A percentile compares a stretch with the other conserved stretches of the same genome.
These are phyloP conservation scores for Melanotaenia parkinsoni DNA, from an alignment of 2,797 vertebrate genomes.

Conservation along the genomic window DNA sequence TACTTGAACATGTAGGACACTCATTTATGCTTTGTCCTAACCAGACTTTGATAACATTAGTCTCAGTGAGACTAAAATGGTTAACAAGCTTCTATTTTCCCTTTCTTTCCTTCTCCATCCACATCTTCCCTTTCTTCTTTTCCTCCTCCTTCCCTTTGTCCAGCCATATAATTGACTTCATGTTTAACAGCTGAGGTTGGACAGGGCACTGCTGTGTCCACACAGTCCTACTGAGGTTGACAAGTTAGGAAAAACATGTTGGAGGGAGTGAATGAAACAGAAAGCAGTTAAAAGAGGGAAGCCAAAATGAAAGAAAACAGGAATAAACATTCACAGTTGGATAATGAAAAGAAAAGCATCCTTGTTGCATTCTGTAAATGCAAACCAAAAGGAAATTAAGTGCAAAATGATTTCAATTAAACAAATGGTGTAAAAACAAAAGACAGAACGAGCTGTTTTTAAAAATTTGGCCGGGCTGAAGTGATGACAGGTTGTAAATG, in stretches of 20 bases:
- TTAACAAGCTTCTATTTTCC: constrained; percentile 46
- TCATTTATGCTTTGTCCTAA: constrained; percentile 50
- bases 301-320: background rate
- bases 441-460: background rate
- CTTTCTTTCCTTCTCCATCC: constrained; percentile 2
- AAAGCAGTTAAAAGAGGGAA: background rate
- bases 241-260: constrained; percentile 9
- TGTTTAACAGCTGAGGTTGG: constrained; percentile 70
- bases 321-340: background rate
- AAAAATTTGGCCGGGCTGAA: too few relatives aligned
- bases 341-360: background rate
- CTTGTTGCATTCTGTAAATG: background rate
- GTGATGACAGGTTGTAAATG: too few relatives aligned
- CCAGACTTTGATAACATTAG: constrained; percentile 42
- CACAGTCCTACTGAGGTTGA: background rate
- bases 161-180: constrained; percentile 65
- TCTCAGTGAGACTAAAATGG: constrained; percentile 51
- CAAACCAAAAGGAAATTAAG: background rate
- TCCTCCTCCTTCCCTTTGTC: constrained; percentile 42
- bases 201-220: constrained; percentile 62
- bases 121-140: constrained; percentile 31
- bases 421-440: background rate
- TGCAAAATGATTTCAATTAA: constrained; percentile 9
- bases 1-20: constrained; percentile 58
- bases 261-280: background rate